Base-by-base conservation (phyloP, 2,113 vertebrate genomes). In the Cichladusa arquata region DNA sequence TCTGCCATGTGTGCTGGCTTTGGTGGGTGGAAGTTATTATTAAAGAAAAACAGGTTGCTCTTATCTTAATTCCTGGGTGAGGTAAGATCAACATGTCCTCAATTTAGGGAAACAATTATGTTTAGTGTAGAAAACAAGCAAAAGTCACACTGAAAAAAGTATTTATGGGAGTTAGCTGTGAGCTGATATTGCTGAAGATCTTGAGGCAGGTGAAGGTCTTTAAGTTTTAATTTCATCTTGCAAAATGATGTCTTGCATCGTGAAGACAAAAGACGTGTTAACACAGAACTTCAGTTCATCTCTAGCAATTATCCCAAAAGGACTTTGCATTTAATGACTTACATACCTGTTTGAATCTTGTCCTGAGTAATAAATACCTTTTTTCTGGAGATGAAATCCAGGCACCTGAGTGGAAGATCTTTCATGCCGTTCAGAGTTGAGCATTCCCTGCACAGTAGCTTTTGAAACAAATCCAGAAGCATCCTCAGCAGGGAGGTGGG, bases 21-120 rank as follows among this genome's bases (percentile, higher is more conserved):
- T 81, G 60, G 91, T 64, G 88, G 71, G 62, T 93, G 85, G 87
- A 97, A 97, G 86, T 92, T 93, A 74, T 81, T 95, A 78, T 72
- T 4, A 19, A 90, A 95, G 92, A 84, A 88, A 92, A 67, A 34
- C 53, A 90, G 64, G 57, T 77, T 87, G 86, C 76, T 91, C 23
- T 84, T 89, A 62, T 91, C 23, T 82, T 90, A 62, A 93, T 71
- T 97, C 92, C 42, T 11, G 74, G 12, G 28, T 89, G 40, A 50
- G 48, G 7, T 42, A 65, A 95, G 84, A 94, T 94, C 91, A 51
- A 58, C 14, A 28, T 71, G 94, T 62, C 24, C 44, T 87, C 51
- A 73, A 3, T 71, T 74, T 92, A 79, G 78, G 79, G 74, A 79
- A 69, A 86, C 40, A 73, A 69, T 77, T 77, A 40, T 19, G 6